Evolutionary conservation across 2,113 vertebrate genomes (phyloP).

Genomic region (Callipepla squamata): DNA sequence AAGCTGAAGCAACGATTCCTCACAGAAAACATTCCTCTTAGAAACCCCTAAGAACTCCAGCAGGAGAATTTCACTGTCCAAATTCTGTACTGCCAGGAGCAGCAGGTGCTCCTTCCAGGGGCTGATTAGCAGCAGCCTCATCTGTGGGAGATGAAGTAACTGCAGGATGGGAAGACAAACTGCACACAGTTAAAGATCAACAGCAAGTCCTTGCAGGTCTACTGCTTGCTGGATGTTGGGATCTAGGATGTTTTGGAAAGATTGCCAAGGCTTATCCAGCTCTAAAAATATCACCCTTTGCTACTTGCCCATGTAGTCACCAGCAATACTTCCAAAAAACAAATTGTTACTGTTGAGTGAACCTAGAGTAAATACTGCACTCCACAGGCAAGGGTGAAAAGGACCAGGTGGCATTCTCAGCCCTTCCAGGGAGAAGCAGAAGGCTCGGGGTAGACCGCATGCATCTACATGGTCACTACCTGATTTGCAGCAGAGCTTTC

Average conservation of each 20-base stretch:
- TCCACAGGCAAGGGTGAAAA: neutral
- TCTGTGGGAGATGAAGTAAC: neutral
- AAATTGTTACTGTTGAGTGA: neutral
- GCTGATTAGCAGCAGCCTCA: fast-evolving
- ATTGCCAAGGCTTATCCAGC: neutral
- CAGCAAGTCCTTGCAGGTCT: neutral
- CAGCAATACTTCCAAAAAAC: neutral
- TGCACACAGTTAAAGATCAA: neutral
- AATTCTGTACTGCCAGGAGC: neutral
- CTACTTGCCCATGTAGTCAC: fast-evolving
- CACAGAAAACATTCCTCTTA: too few species aligned
- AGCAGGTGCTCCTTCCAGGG: neutral
- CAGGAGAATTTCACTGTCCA: neutral
- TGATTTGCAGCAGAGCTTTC: neutral
- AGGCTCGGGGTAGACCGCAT: neutral
- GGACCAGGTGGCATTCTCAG: neutral
- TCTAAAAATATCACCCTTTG: neutral
- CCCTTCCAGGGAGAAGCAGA: neutral
- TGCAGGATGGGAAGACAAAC: neutral
- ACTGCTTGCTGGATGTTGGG: neutral
- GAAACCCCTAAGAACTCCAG: neutral
- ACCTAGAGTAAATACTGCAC: neutral
- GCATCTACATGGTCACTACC: neutral
- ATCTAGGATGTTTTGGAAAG: neutral
- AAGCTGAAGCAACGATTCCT: neutral